Evolutionary conservation across 2,888 invertebrate genomes (phyloP).

Genomic region (Syrphus vitripennis): DNA sequence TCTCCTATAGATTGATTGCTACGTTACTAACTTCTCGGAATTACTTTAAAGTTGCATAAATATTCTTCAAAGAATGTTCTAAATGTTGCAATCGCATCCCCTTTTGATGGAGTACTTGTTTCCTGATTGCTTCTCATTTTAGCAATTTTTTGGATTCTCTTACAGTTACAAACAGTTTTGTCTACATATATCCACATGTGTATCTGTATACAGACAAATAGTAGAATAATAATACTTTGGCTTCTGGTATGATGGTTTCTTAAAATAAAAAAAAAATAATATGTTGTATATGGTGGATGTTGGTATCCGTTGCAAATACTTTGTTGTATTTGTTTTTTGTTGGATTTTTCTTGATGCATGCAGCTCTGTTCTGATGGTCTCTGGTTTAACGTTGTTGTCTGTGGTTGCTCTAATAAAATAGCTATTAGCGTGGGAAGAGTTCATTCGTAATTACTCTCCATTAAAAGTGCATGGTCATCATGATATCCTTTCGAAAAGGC

Average conservation of each 20-base stretch:
- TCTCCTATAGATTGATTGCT: background rate
- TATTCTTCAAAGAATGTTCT: background rate
- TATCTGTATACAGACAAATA: too few species aligned
- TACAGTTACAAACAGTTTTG: background rate
- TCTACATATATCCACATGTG: too few species aligned
- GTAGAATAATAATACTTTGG: background rate
- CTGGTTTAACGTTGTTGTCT: background rate
- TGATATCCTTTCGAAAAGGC: constrained; percentile 19
- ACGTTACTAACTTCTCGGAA: background rate
- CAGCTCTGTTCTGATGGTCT: background rate
- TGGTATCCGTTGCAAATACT: constrained; percentile 1
- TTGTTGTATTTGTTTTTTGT: background rate
- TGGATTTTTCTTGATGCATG: background rate
- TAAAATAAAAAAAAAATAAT: constrained; percentile 27
- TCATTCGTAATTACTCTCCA: constrained; percentile 66
- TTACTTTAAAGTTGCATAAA: background rate
- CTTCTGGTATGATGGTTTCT: background rate
- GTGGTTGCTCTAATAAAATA: constrained; percentile 55
- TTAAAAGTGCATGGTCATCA: constrained; percentile 58
- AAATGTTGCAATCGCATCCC: constrained; percentile 41
- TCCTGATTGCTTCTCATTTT: constrained; percentile 49
- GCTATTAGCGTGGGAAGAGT: constrained; percentile 62
- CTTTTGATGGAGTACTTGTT: constrained; percentile 36
- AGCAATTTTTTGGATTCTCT: background rate
- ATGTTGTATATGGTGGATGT: background rate